phyloP scores from a whole-genome alignment of 2,888 invertebrate genomes.

The Rhingia campestris region DNA sequence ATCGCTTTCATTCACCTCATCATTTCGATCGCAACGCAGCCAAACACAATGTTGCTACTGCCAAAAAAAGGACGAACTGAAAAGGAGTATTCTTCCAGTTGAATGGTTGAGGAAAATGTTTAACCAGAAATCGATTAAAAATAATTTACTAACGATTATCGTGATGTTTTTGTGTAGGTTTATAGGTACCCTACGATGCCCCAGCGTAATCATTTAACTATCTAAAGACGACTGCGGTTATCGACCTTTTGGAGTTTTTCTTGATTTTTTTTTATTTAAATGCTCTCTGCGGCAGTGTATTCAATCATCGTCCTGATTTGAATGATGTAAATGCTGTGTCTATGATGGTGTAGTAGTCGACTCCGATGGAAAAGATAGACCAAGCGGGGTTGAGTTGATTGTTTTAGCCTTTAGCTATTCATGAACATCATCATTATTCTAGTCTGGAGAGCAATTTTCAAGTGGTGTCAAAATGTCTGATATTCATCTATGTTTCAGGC shows the following conservation, averaged over 20 bases:
- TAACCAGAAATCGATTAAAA: slow-evolving; percentile 74
- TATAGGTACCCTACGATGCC: not conserved
- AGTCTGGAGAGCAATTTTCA: slow-evolving; percentile 79
- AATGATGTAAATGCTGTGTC: slow-evolving; percentile 58
- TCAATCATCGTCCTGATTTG: slow-evolving; percentile 39
- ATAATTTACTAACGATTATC: slow-evolving; percentile 73
- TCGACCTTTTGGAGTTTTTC: not conserved
- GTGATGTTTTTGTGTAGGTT: slow-evolving; percentile 9
- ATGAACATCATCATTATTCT: slow-evolving; percentile 79
- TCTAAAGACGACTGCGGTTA: not conserved
- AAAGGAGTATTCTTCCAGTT: slow-evolving; percentile 58
- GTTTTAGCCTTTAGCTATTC: slow-evolving; percentile 71
- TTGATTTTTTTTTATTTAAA: not conserved
- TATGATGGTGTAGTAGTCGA: slow-evolving; percentile 35
- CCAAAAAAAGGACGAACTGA: slow-evolving; percentile 46
- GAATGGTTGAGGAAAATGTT: slow-evolving; percentile 66
- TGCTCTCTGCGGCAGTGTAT: slow-evolving; percentile 14
- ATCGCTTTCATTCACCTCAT: slow-evolving; percentile 47
- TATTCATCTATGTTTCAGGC: slow-evolving; percentile 54
- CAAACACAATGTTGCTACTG: slow-evolving; percentile 43
- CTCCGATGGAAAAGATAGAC: slow-evolving; percentile 1
- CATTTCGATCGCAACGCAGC: slow-evolving; percentile 13
- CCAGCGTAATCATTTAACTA: not conserved
- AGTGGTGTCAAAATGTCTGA: slow-evolving; percentile 75
- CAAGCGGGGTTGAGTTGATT: slow-evolving; percentile 47